phyloP scores from a whole-genome alignment of 1,140 invertebrate species.

The Neodiprion fabricii region DNA sequence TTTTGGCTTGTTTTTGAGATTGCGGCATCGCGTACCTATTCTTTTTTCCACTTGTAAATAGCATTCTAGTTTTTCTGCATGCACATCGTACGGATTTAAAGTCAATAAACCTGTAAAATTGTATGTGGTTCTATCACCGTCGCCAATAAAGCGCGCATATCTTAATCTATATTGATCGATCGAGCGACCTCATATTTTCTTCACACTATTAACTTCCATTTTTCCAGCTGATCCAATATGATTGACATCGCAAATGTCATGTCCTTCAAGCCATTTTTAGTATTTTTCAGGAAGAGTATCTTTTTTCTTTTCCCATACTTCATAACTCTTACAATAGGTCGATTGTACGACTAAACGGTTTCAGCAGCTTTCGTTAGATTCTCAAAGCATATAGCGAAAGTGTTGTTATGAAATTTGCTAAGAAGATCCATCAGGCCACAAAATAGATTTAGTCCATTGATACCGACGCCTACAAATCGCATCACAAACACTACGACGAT shows the following conservation, averaged over 20 bases:
- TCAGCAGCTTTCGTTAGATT: conserved; percentile 19
- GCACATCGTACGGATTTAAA: conserved; percentile 11
- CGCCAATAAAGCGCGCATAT: conserved; percentile 34
- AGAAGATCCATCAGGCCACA: conserved; percentile 23
- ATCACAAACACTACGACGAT: conserved; percentile 23
- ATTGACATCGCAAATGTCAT: conserved; percentile 30
- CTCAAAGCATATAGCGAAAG: conserved; percentile 12
- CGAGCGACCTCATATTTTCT: conserved; percentile 32
- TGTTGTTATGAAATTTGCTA: conserved; percentile 15
- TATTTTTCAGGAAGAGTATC: conserved; percentile 21
- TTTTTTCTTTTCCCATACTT: conserved; percentile 20
- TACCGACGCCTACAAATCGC: conserved; percentile 23
- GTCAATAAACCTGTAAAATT: background rate
- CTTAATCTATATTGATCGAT: conserved; percentile 23
- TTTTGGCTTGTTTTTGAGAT: conserved; percentile 18
- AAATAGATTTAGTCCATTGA: conserved; percentile 23
- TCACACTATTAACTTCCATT: conserved; percentile 32
- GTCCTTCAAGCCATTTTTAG: conserved; percentile 23
- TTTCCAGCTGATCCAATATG: conserved; percentile 31
- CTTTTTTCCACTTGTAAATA: conserved; percentile 27
- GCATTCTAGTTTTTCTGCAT: conserved; percentile 23
- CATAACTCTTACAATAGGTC: conserved; percentile 25
- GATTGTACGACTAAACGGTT: conserved; percentile 21
- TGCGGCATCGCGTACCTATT: conserved; percentile 22
- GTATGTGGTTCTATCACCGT: conserved; percentile 33